phyloP scores from a whole-genome alignment of 1,140 invertebrate genomes.

The Drosophila nikananu region DNA sequence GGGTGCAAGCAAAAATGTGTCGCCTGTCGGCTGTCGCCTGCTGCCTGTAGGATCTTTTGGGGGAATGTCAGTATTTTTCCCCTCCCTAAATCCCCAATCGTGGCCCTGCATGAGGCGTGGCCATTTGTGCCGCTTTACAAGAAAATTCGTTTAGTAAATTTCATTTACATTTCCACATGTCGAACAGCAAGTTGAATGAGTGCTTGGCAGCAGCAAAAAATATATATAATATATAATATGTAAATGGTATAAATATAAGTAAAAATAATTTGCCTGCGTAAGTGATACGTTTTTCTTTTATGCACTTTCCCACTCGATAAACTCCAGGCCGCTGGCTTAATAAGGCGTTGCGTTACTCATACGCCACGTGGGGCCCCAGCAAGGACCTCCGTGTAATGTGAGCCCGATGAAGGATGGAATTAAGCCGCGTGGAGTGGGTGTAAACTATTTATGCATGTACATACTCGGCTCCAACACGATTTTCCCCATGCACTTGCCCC shows the following conservation, averaged over 20 bases:
- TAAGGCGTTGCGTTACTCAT: slow-evolving; percentile 75
- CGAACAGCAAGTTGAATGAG: slow-evolving; percentile 8
- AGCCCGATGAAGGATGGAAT: slow-evolving; percentile 15
- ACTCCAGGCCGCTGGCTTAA: slow-evolving; percentile 30
- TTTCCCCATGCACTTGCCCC: slow-evolving; percentile 12
- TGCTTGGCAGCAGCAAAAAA: neutral
- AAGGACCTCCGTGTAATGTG: slow-evolving; percentile 47
- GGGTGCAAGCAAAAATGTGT: slow-evolving; percentile 60
- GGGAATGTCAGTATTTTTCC: slow-evolving; percentile 16
- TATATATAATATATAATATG: neutral
- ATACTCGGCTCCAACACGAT: slow-evolving; percentile 32
- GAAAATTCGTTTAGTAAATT: slow-evolving; percentile 75
- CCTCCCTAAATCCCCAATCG: neutral
- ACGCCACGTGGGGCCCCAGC: slow-evolving; percentile 66
- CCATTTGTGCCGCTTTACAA: slow-evolving; percentile 66
- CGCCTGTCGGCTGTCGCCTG: slow-evolving; percentile 34
- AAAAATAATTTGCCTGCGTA: slow-evolving; percentile 20
- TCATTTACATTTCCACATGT: slow-evolving; percentile 55
- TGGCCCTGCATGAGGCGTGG: slow-evolving; percentile 54
- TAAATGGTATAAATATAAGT: slow-evolving; percentile 1
- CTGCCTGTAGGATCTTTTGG: slow-evolving; percentile 26
- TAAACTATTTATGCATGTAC: slow-evolving; percentile 47
- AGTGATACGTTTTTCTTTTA: slow-evolving; percentile 12
- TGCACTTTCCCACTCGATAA: slow-evolving; percentile 14
- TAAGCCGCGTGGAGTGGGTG: slow-evolving; percentile 5